Evolutionary conservation across 2,888 invertebrate species (phyloP).

Genomic region (Plagodis pulveraria): DNA sequence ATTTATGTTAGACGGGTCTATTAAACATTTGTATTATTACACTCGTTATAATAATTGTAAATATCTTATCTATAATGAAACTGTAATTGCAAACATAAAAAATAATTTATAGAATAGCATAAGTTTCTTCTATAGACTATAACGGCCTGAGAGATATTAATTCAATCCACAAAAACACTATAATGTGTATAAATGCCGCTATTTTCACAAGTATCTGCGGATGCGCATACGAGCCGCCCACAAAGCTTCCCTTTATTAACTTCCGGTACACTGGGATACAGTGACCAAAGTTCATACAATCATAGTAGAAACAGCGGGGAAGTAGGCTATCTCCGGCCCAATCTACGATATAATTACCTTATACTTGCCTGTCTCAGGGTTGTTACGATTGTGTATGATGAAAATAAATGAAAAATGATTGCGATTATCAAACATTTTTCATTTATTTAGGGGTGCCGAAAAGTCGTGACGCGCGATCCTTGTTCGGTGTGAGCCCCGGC

Average conservation of each 20-base stretch:
- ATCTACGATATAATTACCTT: too few species aligned
- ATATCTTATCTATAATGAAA: constrained; percentile 16
- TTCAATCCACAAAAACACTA: constrained; percentile 18
- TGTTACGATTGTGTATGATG: too few species aligned
- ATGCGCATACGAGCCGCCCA: constrained; percentile 70
- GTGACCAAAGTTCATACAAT: constrained; percentile 4
- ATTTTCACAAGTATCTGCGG: constrained; percentile 39
- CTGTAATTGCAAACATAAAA: constrained; percentile 25
- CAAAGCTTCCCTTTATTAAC: constrained; percentile 68
- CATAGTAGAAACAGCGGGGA: too few species aligned
- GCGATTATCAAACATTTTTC: too few species aligned
- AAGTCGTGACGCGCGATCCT: too few species aligned
- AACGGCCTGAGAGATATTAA: constrained; percentile 12
- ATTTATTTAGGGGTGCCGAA: too few species aligned
- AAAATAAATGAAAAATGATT: too few species aligned
- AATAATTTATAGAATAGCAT: constrained; percentile 14
- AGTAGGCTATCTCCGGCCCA: too few species aligned
- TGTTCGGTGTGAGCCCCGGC: too few species aligned
- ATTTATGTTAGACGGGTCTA: too few species aligned
- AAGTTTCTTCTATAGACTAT: constrained; percentile 7
- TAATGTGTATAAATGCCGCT: constrained; percentile 32
- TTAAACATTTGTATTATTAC: neutral
- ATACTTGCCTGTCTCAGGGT: too few species aligned
- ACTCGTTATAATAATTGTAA: constrained; percentile 6
- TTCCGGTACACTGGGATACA: constrained; percentile 18